Base-by-base conservation (phyloP, 2,797 vertebrate genomes). In the Macroramphosus scolopax region DNA sequence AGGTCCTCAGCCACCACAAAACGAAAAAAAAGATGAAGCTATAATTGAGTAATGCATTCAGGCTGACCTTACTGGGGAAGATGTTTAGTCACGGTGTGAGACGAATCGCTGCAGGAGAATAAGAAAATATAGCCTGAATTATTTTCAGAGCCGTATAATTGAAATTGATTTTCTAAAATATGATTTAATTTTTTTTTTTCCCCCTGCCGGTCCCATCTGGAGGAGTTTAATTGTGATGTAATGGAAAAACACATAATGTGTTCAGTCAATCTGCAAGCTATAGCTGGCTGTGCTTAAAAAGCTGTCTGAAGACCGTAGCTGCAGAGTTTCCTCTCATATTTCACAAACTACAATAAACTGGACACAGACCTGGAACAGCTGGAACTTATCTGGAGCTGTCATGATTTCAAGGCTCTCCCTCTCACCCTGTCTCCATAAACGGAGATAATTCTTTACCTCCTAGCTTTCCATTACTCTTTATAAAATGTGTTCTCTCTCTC, bases 61-160 rank as follows among this genome's bases (percentile, higher is more conserved):
- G 38, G 48, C 43, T 70, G 69, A 65, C 59, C 53, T 59, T 40
- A 31, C 13, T 34, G 17, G 8, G 17, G 30, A 62, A 51, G 17
- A 53, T 40, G 41, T 77, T 77, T 61, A 44, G 53, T 75, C 60
- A 42, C 11, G n/a, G 48, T 18, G 17, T 9, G 41, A 54, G 48
- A 63, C 26, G 1, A 64, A 59, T 71, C 3, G 8, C 37, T 31
- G 49, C 32, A 18, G 31, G 17, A 44, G 31, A 52, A 38, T 17
- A 33, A 66, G 49, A 46, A 67, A 46, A 68, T 40, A 12, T 41
- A 54, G 52, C 33, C 7, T 0, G 6, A 61, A 47, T 61, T 62
- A 47, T 63, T 77, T 62, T 10, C 12, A 64, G 45, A 51, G 50
- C n/a, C 59, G n/a, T 58, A 16, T 56, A 51, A 78, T 73, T 76